A percentile compares a stretch with the other conserved stretches of the same genome.
phyloP scores from a whole-genome alignment of 2,888 invertebrate genomes.

The Pseudanteris insignis region DNA sequence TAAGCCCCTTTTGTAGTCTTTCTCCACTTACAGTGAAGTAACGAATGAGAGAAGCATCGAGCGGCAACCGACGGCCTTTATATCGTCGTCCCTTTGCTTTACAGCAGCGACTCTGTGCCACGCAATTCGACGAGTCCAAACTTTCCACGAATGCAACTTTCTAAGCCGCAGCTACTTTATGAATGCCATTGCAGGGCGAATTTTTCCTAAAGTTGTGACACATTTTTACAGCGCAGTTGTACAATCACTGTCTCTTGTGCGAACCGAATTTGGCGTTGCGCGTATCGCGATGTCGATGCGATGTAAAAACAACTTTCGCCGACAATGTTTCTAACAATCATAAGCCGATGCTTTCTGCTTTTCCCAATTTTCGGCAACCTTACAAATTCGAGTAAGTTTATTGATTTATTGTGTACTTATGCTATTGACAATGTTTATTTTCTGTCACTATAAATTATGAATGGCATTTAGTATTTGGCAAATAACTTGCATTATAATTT shows the following conservation, averaged over 20 bases:
- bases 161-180: conserved; percentile 27
- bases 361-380: too few relatives aligned
- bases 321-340: too few relatives aligned
- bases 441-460: too few relatives aligned
- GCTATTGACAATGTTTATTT: too few relatives aligned
- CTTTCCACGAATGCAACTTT: conserved; percentile 32
- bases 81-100: conserved; percentile 24
- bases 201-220: conserved; percentile 32
- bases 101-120: conserved; percentile 17
- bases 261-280: conserved; percentile 24
- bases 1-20: conserved; percentile 25
- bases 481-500: too few relatives aligned
- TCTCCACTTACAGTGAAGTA: conserved; percentile 37
- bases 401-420: too few relatives aligned
- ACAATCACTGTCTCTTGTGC: conserved; percentile 30
- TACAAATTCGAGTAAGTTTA: too few relatives aligned
- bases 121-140: conserved; percentile 36
- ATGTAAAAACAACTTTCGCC: conserved; percentile 19
- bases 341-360: conserved; percentile 3
- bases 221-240: conserved; percentile 24
- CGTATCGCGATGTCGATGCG: conserved; percentile 10
- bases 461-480: too few relatives aligned
- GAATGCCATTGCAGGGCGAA: conserved; percentile 31
- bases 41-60: conserved; percentile 37
- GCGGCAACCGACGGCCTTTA: conserved; percentile 30